Conservation (phyloP, 2,113 vertebrate genomes). For the Misgurnus mizolepis region DNA sequence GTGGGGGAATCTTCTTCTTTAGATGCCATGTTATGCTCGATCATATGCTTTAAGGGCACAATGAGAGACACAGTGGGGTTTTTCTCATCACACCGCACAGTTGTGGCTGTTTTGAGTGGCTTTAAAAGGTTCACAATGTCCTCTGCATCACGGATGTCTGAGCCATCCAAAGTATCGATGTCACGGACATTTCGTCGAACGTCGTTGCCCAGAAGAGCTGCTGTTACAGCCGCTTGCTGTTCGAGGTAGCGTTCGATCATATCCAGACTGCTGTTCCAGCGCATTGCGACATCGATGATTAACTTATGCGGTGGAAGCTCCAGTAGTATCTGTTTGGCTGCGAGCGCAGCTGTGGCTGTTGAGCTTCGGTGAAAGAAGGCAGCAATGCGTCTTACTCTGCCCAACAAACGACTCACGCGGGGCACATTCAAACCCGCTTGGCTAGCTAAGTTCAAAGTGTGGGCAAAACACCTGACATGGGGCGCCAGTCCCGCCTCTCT, state of each 20-base stretch:
- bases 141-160: too few species aligned
- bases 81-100: too few species aligned
- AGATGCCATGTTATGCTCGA: too few species aligned
- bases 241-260: neutral
- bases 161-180: too few species aligned
- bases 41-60: too few species aligned
- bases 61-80: too few species aligned
- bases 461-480: slow-evolving; percentile 40
- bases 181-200: too few species aligned
- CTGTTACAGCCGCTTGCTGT: slow-evolving; percentile 13
- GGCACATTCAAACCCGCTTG: slow-evolving; percentile 14
- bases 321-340: slow-evolving; percentile 29
- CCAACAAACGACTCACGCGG: slow-evolving; percentile 33
- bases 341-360: slow-evolving; percentile 30
- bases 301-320: slow-evolving; percentile 22
- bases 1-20: too few species aligned
- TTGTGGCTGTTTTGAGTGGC: too few species aligned
- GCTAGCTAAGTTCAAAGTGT: slow-evolving; percentile 22
- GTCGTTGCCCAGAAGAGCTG: slow-evolving; percentile 4
- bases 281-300: slow-evolving; percentile 23
- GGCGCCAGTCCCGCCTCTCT: slow-evolving; percentile 18
- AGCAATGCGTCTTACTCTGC: slow-evolving; percentile 20
- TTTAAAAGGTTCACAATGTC: too few species aligned
- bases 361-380: slow-evolving; percentile 38
- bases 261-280: slow-evolving; percentile 40